These are phyloP conservation scores for Dryobates pubescens DNA, from an alignment of 2,797 vertebrate genomes.

Conservation along the genomic window DNA sequence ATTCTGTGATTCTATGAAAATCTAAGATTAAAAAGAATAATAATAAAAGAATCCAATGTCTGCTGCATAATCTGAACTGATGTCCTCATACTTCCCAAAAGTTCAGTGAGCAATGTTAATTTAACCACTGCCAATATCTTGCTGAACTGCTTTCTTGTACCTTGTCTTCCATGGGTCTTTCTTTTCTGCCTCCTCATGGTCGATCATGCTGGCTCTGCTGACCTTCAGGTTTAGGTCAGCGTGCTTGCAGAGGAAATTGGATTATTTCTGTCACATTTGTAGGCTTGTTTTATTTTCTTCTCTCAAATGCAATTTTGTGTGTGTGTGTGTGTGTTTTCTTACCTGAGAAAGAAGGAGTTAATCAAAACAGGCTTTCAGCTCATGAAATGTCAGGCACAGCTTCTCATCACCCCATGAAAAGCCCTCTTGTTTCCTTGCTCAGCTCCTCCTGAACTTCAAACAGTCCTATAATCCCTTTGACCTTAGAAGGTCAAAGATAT, in stretches of 20 bases:
- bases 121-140: no score
- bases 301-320: neutral
- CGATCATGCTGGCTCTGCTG: neutral
- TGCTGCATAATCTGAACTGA: neutral
- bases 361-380: constrained; percentile 65
- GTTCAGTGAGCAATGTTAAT: no score
- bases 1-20: neutral
- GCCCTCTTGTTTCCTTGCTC: constrained; percentile 65
- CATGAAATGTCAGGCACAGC: constrained; percentile 62
- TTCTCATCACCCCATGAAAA: constrained; percentile 72
- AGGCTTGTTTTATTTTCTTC: constrained; percentile 33
- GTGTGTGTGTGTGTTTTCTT: neutral
- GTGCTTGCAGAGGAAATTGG: neutral
- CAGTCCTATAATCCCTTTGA: constrained; percentile 70
- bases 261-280: neutral
- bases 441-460: constrained; percentile 72
- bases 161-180: neutral
- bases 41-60: no score
- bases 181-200: neutral
- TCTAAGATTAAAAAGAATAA: no score
- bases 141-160: no score
- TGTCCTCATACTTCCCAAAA: neutral
- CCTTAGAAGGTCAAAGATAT: constrained; percentile 70
- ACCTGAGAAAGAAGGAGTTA: constrained; percentile 70
- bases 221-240: neutral